Percentiles rank a stretch among this genome's conserved stretches.
These are phyloP conservation scores for Eupithecia centaureata DNA, from an alignment of 2,888 invertebrate species.

Conservation along the genomic window DNA sequence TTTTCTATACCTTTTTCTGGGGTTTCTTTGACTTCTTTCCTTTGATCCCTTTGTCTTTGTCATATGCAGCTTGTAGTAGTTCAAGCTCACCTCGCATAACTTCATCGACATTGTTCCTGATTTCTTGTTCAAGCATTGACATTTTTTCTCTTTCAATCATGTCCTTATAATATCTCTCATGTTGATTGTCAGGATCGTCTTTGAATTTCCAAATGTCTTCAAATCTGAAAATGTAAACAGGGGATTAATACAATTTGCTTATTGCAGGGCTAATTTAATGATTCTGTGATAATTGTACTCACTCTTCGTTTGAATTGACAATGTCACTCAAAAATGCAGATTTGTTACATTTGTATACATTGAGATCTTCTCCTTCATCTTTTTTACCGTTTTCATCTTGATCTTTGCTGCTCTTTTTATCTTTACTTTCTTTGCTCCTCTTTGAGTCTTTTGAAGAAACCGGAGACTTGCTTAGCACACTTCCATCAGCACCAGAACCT, in stretches of 20 bases:
- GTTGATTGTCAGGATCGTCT: conserved; percentile 89
- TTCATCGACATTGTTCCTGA: conserved; percentile 92
- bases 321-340: conserved; percentile 90
- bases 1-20: conserved; percentile 84
- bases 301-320: conserved; percentile 89
- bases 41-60: conserved; percentile 88
- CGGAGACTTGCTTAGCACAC: conserved; percentile 90
- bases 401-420: conserved; percentile 81
- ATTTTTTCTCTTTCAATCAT: conserved; percentile 94
- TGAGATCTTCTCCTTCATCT: conserved; percentile 86
- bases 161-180: conserved; percentile 90
- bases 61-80: conserved; percentile 88
- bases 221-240: conserved; percentile 71
- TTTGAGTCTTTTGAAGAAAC: conserved; percentile 91
- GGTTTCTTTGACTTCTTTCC: conserved; percentile 91
- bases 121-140: conserved; percentile 91
- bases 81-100: conserved; percentile 88
- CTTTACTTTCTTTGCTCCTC: conserved; percentile 88
- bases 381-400: conserved; percentile 80
- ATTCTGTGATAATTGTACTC: conserved; percentile 44
- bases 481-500: conserved; percentile 86
- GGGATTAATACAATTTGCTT: neutral
- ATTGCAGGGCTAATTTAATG: neutral
- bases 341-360: conserved; percentile 86
- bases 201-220: conserved; percentile 93